These are phyloP conservation scores for Notechis scutatus DNA, from an alignment of 2,113 vertebrate species.

Conservation along the genomic window DNA sequence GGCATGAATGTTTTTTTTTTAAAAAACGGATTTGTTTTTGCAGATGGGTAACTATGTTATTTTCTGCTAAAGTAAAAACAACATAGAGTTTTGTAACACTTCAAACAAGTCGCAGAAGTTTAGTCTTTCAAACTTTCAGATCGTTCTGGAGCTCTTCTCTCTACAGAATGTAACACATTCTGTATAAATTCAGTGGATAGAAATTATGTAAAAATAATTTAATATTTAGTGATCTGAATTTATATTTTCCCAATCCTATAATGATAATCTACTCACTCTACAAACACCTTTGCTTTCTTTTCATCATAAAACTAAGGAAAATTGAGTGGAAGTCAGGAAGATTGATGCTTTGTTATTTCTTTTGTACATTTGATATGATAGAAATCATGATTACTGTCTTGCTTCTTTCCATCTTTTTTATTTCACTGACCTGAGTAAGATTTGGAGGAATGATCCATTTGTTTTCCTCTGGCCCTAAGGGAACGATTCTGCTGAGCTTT, in stretches of 20 bases:
- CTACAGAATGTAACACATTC: background rate
- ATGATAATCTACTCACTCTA: background rate
- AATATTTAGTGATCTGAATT: background rate
- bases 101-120: background rate
- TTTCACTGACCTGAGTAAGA: background rate
- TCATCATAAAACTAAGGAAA: background rate
- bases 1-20: background rate
- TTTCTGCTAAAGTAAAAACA: background rate
- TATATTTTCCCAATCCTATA: background rate
- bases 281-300: background rate
- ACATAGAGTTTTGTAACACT: background rate
- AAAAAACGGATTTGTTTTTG: background rate
- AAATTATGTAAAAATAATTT: background rate
- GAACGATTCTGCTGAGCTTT: slow-evolving; percentile 1
- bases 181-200: background rate
- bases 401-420: background rate
- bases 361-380: background rate
- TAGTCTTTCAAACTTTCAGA: background rate
- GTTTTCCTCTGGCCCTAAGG: background rate
- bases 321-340: background rate
- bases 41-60: background rate
- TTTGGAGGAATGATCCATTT: background rate
- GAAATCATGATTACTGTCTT: background rate
- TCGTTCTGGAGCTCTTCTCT: background rate
- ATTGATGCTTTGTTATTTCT: background rate